Evolutionary conservation across 2,113 vertebrate species (phyloP), one percentile per base, ranked within the genome.

Genomic region (Protomyctophum bolini): DNA sequence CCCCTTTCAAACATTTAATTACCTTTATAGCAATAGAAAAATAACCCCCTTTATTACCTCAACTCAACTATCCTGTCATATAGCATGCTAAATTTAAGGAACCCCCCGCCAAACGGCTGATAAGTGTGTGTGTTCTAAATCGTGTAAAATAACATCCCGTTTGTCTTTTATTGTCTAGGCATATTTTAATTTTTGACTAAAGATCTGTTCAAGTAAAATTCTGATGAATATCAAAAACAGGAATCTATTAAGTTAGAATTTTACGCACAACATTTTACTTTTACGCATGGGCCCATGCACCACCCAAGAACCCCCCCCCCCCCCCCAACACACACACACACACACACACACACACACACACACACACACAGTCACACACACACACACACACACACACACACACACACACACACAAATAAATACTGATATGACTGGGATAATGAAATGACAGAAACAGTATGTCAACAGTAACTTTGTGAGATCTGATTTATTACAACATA

Each of bases 1-100:
- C 81, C 94, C 81, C 94, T 83, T 94, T 93, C 92, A 92, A 91
- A 92, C 87, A 91, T 94, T 93, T 95, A 95, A 95, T 96, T 95
- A 93, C 93, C 94, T 95, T 93, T 88, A 91, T 85, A 76, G 73
- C 87, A 94, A 94, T 93, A 94, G 56, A 92, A 88, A 85, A 80
- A 81, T 86, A 85, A 90, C 80, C 87, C 84, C 83, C 73, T 89
- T 93, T 88, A 89, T 88, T 88, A 70, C 21, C 55, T 4, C 72
- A 68, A 63, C 55, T 4, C 72, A 68, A 63, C 70, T 29, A 68
- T 83, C 89, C 79, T 81, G 54, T 68, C 73, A 70, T 10, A 58
- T 10, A 58, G 68, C 33, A 41, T 4, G 33, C 57, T 79, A 84
- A 83, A 87, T 87, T 75, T 79, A 80, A 75, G 33, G 15, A 72